Evolutionary conservation across 2,113 vertebrate species (phyloP), one percentile per base, ranked within the genome.

Genomic region (Notechis scutatus): DNA sequence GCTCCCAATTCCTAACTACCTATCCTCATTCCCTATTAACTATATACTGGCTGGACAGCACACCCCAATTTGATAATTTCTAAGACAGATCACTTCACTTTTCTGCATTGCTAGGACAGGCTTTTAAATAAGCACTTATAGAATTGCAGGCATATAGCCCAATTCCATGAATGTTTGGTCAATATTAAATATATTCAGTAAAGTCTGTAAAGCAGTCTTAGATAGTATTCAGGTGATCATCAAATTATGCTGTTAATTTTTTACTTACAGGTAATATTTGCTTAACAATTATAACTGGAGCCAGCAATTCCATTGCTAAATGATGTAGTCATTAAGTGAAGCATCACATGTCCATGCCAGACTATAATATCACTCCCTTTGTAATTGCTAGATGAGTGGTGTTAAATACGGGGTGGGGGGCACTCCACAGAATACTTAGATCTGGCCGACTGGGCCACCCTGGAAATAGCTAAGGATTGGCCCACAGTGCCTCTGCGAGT

Each of bases 401-500:
- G 2, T 12, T 12, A 52, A 52, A 52, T 3, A 1, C 0, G 1
- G 9, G 47, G 50, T 0, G 42, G 1, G 9, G 50, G 50, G 50
- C 9, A 12, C 50, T 8, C 50, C 11, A 12, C 10, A 2, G 50
- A 52, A 52, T 11, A 12, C 9, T 52, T 52, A 52, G 50, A 52
- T 11, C 50, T 52, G 50, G 50, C 50, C 50, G 0, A 11, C 9
- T 2, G 9, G 10, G 50, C 50, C 50, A 11, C 50, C 50, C 10
- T 52, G 50, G 50, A 52, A 52, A 52, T 52, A 52, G 50, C 50
- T 52, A 52, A 52, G 50, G 50, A 52, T 2, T 52, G 50, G 10
- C 11, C 50, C 10, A 52, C 50, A 52, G 50, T 12, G 50, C 50
- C 10, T 52, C 11, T 52, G 50, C 50, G 0, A 52, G 11, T 52